Conservation (phyloP, 2,888 invertebrate species). For the Liodrosophila aerea region DNA sequence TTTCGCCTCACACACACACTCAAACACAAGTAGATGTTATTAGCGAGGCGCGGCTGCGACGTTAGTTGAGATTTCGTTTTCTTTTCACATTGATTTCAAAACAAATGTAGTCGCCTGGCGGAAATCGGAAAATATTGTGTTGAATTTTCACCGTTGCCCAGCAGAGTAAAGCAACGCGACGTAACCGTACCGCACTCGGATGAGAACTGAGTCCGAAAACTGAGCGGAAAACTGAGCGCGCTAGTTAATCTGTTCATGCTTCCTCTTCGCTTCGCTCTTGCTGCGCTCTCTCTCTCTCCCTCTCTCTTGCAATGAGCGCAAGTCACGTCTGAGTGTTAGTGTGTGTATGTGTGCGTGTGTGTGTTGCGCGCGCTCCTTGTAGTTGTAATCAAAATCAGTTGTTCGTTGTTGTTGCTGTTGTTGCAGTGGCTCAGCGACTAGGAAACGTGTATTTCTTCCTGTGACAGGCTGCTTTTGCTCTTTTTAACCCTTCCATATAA, state of each 20-base stretch:
- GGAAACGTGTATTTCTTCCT: slow-evolving; percentile 76
- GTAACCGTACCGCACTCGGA: slow-evolving; percentile 69
- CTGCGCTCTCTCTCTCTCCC: slow-evolving; percentile 33
- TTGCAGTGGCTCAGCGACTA: slow-evolving; percentile 54
- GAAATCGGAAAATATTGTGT: slow-evolving; percentile 62
- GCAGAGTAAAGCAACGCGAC: slow-evolving; percentile 48
- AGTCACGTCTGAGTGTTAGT: slow-evolving; percentile 26
- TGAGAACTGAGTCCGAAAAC: slow-evolving; percentile 47
- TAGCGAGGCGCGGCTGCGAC: slow-evolving; percentile 65
- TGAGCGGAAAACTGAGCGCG: slow-evolving; percentile 43
- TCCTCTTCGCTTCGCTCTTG: too few species aligned
- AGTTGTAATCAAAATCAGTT: slow-evolving; percentile 70
- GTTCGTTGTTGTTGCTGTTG: slow-evolving; percentile 53
- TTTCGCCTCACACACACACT: slow-evolving; percentile 30
- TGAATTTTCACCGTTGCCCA: slow-evolving; percentile 56
- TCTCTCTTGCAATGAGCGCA: slow-evolving; percentile 33
- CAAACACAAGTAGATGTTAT: slow-evolving; percentile 46
- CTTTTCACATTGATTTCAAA: slow-evolving; percentile 66
- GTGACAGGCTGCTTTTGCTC: slow-evolving; percentile 69
- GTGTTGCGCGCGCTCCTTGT: slow-evolving; percentile 57
- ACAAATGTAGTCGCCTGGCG: slow-evolving; percentile 62
- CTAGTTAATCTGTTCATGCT: slow-evolving; percentile 51
- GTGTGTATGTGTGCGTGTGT: slow-evolving; percentile 21
- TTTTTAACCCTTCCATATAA: slow-evolving; percentile 76
- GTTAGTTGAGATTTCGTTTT: slow-evolving; percentile 63